Evolutionary conservation across 2,888 invertebrate species (phyloP), one percentile per base, ranked within the genome.

Genomic region (Blomia tropicalis): DNA sequence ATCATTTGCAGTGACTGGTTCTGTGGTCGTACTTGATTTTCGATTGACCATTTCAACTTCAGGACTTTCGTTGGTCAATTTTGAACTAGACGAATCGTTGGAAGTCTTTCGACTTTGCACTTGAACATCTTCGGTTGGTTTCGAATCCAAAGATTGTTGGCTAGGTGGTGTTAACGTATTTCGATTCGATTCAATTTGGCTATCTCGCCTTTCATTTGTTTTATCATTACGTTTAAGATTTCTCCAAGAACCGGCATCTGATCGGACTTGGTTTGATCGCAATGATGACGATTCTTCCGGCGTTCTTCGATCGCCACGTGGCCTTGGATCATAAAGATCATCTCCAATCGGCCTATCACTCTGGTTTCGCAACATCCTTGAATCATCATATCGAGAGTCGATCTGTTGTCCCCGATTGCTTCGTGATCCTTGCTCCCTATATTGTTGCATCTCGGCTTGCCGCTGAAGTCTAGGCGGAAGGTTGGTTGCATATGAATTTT

Each of bases 381-480:
- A 36, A 36, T 36, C 36, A 17, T 36, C 36, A 36, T 36, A 36
- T 36, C 51, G 5, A 19, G 7, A 7, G n/a, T 22, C 22, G n/a
- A 27, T 25, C 22, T 7, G 51, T 19, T 36, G 32, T 29, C 56
- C 56, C 25, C 56, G n/a, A 11, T 29, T 19, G 11, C 2, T 36
- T 22, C 23, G 56, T n/a, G 25, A 11, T 19, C 56, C 25, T 25
- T 47, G 47, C 22, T 36, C 36, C 7, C 51, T 7, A 27, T 47
- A 27, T 71, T 71, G 53, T 68, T 70, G 23, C 71, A 71, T 64
- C 71, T 71, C 67, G 53, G 85, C 85, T 70, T 86, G 84, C 70
- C 84, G 84, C 70, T 83, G 81, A 74, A 88, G 87, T 64, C 90
- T 79, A 19, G 90, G 90, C 60, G 90, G 89, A 70, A 90, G 79